These are phyloP conservation scores for Poicephalus gulielmi DNA, from an alignment of 2,113 vertebrate genomes.

Conservation along the genomic window DNA sequence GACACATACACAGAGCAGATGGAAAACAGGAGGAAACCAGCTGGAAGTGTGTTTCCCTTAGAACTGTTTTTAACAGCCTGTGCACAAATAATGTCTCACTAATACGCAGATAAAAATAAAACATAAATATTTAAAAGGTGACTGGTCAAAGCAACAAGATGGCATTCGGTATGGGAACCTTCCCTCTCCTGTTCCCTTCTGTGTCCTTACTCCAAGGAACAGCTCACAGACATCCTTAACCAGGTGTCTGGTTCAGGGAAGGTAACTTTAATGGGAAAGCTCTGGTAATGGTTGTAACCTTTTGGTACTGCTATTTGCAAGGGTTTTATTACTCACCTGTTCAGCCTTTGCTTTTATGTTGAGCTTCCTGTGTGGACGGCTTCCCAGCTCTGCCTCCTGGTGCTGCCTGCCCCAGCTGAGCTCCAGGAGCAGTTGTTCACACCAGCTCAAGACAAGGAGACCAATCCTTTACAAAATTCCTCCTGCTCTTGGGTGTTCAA, in stretches of 20 bases:
- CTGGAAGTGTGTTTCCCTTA: conserved; percentile 80
- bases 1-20: conserved; percentile 75
- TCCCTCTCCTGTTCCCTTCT: neutral
- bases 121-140: conserved; percentile 80
- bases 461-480: neutral
- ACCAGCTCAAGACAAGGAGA: neutral
- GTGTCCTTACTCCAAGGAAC: neutral
- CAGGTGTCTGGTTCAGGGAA: neutral
- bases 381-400: neutral
- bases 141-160: conserved; percentile 72
- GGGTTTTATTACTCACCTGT: conserved; percentile 29
- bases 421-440: neutral
- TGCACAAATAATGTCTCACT: conserved; percentile 77
- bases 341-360: neutral
- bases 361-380: neutral
- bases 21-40: conserved; percentile 81
- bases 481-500: neutral
- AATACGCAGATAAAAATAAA: conserved; percentile 78
- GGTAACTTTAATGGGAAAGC: neutral
- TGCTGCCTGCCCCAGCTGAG: neutral
- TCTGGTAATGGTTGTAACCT: neutral
- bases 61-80: conserved; percentile 81
- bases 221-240: neutral
- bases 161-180: neutral
- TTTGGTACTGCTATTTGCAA: neutral